phyloP scores from a whole-genome alignment of 2,797 vertebrate species.

The Aphelocoma californica region DNA sequence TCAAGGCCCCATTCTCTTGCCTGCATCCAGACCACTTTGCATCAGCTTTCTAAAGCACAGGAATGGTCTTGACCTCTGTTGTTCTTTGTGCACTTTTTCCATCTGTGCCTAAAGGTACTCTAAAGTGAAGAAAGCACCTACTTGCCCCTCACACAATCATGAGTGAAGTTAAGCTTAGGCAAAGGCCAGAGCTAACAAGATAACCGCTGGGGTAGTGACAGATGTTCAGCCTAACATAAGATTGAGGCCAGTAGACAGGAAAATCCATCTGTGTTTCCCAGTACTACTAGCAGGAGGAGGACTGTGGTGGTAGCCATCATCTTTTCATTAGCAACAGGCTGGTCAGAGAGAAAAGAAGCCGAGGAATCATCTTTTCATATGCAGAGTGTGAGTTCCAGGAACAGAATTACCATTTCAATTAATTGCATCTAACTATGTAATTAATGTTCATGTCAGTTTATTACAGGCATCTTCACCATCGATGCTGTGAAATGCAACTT shows the following conservation, averaged over 20 bases:
- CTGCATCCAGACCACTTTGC: background rate
- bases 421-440: constrained; percentile 41
- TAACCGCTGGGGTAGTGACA: background rate
- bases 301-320: background rate
- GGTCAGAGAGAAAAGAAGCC: background rate
- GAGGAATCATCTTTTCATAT: background rate
- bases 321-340: background rate
- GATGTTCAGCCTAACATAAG: background rate
- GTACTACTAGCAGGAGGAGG: background rate
- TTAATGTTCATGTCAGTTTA: background rate
- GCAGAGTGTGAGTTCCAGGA: background rate
- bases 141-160: background rate
- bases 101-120: background rate
- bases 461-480: constrained; percentile 18
- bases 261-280: background rate
- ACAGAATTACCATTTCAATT: constrained; percentile 22
- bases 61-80: background rate
- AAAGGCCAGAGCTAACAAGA: background rate
- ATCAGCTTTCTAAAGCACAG: background rate
- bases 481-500: constrained; percentile 21
- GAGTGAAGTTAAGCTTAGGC: background rate
- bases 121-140: background rate
- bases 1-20: background rate
- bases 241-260: background rate
- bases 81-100: background rate